These are phyloP conservation scores for Acanthochromis polyacanthus DNA, from an alignment of 2,113 vertebrate species.

Conservation along the genomic window DNA sequence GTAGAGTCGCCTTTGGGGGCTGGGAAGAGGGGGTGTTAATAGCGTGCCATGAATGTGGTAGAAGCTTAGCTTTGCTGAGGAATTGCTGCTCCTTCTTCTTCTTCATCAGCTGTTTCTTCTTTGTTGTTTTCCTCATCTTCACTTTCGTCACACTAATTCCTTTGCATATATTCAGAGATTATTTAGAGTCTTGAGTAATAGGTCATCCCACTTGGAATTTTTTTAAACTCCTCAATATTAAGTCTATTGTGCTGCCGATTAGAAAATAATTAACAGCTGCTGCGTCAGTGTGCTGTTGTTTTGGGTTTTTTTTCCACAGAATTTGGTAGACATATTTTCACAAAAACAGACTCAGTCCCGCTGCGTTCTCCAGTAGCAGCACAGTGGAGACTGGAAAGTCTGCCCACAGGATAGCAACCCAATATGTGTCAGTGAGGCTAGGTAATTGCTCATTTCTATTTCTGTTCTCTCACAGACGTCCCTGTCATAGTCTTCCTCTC, in stretches of 20 bases:
- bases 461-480: conserved; percentile 33
- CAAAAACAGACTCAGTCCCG: conserved; percentile 28
- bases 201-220: conserved; percentile 28
- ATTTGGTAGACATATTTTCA: conserved; percentile 15
- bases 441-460: conserved; percentile 63
- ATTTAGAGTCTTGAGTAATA: conserved; percentile 30
- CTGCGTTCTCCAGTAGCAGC: conserved; percentile 36
- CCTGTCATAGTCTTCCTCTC: conserved; percentile 19
- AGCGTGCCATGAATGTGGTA: conserved; percentile 44
- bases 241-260: conserved; percentile 28
- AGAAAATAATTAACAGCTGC: conserved; percentile 47
- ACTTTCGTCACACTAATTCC: conserved; percentile 33
- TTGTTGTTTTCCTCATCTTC: conserved; percentile 36
- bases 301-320: conserved; percentile 1
- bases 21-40: conserved; percentile 55
- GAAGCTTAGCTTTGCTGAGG: conserved; percentile 55
- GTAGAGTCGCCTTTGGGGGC: conserved; percentile 60
- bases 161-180: conserved; percentile 39
- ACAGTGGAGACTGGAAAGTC: conserved; percentile 36
- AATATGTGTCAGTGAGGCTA: conserved; percentile 38
- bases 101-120: conserved; percentile 49
- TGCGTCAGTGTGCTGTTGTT: conserved; percentile 16
- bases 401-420: conserved; percentile 23
- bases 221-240: conserved; percentile 19
- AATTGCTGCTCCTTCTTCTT: conserved; percentile 39